These are phyloP conservation scores for Sphaerophoria rueppellii DNA, from an alignment of 2,888 invertebrate genomes.

Conservation along the genomic window DNA sequence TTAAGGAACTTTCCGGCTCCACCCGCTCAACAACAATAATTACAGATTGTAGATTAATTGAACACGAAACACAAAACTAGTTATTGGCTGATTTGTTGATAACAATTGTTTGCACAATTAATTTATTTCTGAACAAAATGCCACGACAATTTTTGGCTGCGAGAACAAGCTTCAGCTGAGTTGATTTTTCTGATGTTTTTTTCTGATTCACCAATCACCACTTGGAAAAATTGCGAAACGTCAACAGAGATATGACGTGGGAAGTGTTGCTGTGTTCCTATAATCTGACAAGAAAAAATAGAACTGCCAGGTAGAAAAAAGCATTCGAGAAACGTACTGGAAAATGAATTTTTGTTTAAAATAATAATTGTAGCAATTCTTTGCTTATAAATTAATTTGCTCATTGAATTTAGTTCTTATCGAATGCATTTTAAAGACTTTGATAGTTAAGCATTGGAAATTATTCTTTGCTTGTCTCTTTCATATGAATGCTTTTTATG, in stretches of 20 bases:
- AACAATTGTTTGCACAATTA: not conserved
- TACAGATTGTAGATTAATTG: constrained; percentile 9
- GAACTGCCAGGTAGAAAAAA: not conserved
- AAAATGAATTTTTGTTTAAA: not conserved
- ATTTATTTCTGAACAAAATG: not conserved
- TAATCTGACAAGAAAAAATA: not conserved
- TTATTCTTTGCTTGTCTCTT: too few species aligned
- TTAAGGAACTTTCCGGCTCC: constrained; percentile 47
- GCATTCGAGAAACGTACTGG: not conserved
- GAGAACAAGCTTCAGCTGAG: not conserved
- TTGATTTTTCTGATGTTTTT: not conserved
- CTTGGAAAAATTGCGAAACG: constrained; percentile 22
- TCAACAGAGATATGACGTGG: constrained; percentile 28
- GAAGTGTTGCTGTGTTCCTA: constrained; percentile 9
- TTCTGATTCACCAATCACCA: constrained; percentile 15
- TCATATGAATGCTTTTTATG: too few species aligned
- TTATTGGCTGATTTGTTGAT: not conserved
- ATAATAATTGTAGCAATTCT: too few species aligned
- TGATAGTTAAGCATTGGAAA: too few species aligned
- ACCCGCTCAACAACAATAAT: constrained; percentile 16
- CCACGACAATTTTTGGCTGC: constrained; percentile 17
- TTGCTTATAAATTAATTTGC: too few species aligned
- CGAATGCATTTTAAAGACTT: too few species aligned
- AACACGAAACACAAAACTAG: not conserved
- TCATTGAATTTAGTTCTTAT: too few species aligned